Evolutionary conservation across 1,140 invertebrate species (phyloP).

Genomic region (Phocides pigmalion): DNA sequence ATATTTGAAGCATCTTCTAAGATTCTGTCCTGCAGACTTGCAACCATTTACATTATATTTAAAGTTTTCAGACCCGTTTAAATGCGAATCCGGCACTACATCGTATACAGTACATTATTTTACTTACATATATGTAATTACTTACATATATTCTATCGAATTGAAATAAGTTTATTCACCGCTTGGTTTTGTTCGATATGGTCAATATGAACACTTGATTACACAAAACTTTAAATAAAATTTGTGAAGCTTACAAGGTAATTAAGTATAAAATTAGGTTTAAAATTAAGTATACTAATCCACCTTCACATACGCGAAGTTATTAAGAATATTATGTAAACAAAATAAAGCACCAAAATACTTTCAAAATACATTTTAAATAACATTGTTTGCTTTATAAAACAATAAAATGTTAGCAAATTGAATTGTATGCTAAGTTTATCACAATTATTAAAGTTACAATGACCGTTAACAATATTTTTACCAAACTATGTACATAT

Average conservation of each 20-base stretch:
- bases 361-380: constrained; percentile 5
- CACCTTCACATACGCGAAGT: background rate
- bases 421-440: constrained; percentile 25
- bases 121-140: background rate
- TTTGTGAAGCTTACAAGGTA: too few relatives aligned
- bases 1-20: too few relatives aligned
- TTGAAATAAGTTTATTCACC: too few relatives aligned
- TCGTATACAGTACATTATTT: constrained; percentile 6
- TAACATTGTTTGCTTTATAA: background rate
- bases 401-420: constrained; percentile 4
- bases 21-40: background rate
- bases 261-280: background rate
- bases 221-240: too few relatives aligned
- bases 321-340: background rate
- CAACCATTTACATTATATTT: background rate
- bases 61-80: background rate
- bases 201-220: too few relatives aligned
- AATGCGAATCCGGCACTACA: background rate
- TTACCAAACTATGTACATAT: constrained; percentile 5
- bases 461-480: constrained; percentile 2
- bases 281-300: background rate
- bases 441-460: constrained; percentile 42
- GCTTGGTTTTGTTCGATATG: too few relatives aligned
- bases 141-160: background rate
- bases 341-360: constrained; percentile 21